phyloP scores from a whole-genome alignment of 2,113 vertebrate genomes.

The Athene cunicularia region DNA sequence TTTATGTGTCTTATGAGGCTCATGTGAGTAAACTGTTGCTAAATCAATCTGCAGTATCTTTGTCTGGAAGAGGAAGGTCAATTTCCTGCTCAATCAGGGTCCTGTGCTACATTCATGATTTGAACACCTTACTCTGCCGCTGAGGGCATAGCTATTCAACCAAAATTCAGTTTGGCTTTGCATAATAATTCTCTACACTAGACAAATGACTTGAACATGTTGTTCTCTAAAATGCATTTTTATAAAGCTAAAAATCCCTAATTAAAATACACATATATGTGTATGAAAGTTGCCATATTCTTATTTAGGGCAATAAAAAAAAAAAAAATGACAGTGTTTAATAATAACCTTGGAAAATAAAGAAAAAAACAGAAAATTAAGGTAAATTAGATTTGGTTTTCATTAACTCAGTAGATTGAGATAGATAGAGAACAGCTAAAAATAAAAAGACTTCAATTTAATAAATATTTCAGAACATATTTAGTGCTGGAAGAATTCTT shows the following conservation, averaged over 20 bases:
- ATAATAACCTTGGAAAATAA: neutral
- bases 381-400: neutral
- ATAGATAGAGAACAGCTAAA: neutral
- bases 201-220: neutral
- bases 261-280: neutral
- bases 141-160: neutral
- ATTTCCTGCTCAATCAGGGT: neutral
- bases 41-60: neutral
- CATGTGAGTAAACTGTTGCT: neutral
- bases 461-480: neutral
- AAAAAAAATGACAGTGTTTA: neutral
- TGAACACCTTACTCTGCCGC: neutral
- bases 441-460: neutral
- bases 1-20: neutral
- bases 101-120: neutral
- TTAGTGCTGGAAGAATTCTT: neutral
- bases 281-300: neutral
- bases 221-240: neutral
- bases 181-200: neutral
- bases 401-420: neutral
- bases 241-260: neutral
- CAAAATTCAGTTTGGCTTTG: neutral
- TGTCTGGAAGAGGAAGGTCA: neutral
- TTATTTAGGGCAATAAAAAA: neutral
- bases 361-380: neutral